phyloP scores from a whole-genome alignment of 2,113 vertebrate species.

The Puma concolor region DNA sequence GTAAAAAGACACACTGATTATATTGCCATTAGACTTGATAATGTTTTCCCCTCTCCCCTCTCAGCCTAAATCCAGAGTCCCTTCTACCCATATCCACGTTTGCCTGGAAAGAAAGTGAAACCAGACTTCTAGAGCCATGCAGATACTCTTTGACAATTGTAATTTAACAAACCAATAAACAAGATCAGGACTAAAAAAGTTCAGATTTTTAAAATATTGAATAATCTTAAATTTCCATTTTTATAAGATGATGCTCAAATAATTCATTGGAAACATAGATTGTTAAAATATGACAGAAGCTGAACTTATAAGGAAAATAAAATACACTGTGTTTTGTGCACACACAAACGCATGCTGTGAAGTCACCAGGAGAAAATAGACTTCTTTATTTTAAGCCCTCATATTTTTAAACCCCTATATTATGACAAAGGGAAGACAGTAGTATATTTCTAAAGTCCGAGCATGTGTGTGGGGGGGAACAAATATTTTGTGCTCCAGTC shows the following conservation, averaged over 20 bases:
- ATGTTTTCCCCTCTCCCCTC: background rate
- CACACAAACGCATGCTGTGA: background rate
- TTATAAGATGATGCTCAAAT: background rate
- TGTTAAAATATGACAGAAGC: background rate
- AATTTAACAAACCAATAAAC: background rate
- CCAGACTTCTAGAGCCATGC: background rate
- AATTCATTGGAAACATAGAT: background rate
- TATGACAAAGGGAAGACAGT: background rate
- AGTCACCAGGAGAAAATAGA: background rate
- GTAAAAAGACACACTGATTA: background rate
- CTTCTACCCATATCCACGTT: background rate
- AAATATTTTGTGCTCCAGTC: background rate
- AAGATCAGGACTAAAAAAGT: background rate
- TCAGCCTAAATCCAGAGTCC: background rate
- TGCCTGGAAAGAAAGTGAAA: background rate
- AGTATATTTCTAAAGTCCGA: background rate
- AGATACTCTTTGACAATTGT: background rate
- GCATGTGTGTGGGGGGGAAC: background rate
- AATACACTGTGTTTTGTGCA: background rate
- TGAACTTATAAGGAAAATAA: background rate
- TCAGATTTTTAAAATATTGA: background rate
- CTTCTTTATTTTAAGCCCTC: background rate
- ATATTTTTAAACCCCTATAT: background rate
- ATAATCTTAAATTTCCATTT: conserved; percentile 34
- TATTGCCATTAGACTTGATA: background rate